Evolutionary conservation across 1,140 invertebrate genomes (phyloP), one percentile per base, ranked within the genome.

Genomic region (Drosophila ananassae): DNA sequence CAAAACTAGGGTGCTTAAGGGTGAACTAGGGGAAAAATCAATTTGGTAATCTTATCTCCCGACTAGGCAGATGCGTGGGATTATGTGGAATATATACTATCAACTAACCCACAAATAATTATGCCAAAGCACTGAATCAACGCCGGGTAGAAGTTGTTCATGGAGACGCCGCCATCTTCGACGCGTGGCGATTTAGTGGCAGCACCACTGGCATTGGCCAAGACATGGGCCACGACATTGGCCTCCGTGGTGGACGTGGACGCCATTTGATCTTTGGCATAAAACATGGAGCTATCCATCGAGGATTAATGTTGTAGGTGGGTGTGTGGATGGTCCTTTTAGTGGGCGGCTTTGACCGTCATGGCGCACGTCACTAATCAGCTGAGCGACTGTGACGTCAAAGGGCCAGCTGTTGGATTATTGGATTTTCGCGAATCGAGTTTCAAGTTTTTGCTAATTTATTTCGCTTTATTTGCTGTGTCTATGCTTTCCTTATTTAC

Each of bases 111-210:
- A 87, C 96, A 96, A 63, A 98, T 92, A 77, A 98, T 98, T 54
- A 98, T 96, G 44, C 94, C 96, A 93, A 98, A 98, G 92, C 97
- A 98, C 93, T 98, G 95, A 57, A 97, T 94, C 34, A 99, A 92
- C 10, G 97, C 97, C 69, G 97, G 96, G 92, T 97, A 98, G 5
- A 98, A 93, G 91, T 97, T 96, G 74, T 97, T 96, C 76, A 96
- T 94, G 21, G 94, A 93, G 53, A 94, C 92, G 22, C 92, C 89
- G 39, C 79, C 75, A 61, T 90, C 90, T 22, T 87, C 82, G 48
- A 53, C 69, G 55, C 58, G 76, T 54, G 73, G 81, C 56, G 69
- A n/a, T n/a, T n/a, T 12, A 12, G 34, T 37, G 1, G 25, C 8
- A 1, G 59, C 39, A n/a, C 9, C 25, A 25, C 51, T 58, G 25